Percentiles rank a stretch among this genome's conserved stretches.
phyloP scores from a whole-genome alignment of 2,113 vertebrate genomes.

The Myocastor coypus region DNA sequence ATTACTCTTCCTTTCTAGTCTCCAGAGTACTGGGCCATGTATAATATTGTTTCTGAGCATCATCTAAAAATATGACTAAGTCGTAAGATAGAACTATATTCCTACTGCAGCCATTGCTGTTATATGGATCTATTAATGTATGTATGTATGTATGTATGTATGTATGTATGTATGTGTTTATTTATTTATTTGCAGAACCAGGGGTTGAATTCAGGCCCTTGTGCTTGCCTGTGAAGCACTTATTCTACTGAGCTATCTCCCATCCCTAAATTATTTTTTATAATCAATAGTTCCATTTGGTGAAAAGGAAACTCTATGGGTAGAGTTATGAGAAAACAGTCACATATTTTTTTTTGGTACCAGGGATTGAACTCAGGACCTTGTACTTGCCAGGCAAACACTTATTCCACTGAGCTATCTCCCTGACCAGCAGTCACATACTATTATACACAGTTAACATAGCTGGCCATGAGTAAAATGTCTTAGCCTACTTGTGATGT shows the following conservation, averaged over 20 bases:
- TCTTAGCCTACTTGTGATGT: not conserved
- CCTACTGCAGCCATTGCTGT: not conserved
- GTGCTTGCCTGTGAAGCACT: too few relatives aligned
- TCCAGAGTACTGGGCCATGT: conserved; percentile 30
- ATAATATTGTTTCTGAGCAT: not conserved
- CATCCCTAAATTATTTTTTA: not conserved
- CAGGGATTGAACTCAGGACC: too few relatives aligned
- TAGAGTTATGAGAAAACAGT: conserved; percentile 2
- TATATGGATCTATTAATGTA: not conserved
- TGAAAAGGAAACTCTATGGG: not conserved
- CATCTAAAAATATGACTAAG: conserved; percentile 29
- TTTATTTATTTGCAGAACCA: too few relatives aligned
- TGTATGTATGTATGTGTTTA: too few relatives aligned
- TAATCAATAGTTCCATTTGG: conserved; percentile 34
- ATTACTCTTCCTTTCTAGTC: conserved; percentile 5
- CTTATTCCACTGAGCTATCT: too few relatives aligned
- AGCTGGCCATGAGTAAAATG: not conserved
- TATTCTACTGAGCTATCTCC: too few relatives aligned
- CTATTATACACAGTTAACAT: not conserved
- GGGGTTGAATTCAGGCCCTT: too few relatives aligned
- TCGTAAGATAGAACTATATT: not conserved
- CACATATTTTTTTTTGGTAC: too few relatives aligned
- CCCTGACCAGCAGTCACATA: not conserved
- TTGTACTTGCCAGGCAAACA: too few relatives aligned
- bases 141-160: too few relatives aligned